A percentile compares a stretch with the other conserved stretches of the same genome.
Conservation (phyloP, 2,797 vertebrate species). For the Lophotriccus pileatus region DNA sequence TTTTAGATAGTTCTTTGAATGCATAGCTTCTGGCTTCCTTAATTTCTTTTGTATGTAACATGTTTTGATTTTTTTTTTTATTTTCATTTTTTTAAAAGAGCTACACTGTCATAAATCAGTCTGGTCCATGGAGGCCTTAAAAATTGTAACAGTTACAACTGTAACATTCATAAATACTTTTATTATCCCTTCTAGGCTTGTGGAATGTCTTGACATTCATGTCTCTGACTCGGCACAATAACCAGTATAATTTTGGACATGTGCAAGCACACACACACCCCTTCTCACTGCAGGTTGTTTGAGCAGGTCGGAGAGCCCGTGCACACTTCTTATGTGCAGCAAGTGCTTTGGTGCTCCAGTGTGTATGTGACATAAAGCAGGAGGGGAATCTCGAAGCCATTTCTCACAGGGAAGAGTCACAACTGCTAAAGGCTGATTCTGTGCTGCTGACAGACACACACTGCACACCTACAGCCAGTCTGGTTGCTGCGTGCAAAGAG, state of each 20-base stretch:
- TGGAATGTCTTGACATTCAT: background rate
- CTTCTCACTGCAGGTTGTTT: background rate
- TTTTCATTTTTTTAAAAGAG: background rate
- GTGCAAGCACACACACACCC: background rate
- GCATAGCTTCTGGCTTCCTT: constrained; percentile 23
- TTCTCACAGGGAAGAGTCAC: background rate
- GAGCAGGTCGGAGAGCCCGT: background rate
- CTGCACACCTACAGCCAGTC: background rate
- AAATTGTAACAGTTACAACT: background rate
- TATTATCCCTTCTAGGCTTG: constrained; percentile 37
- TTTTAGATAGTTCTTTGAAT: constrained; percentile 49
- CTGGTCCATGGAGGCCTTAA: background rate
- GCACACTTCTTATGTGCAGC: background rate
- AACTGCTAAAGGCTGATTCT: background rate
- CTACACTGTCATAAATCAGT: constrained; percentile 21
- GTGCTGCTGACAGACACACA: background rate
- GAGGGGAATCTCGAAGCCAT: background rate
- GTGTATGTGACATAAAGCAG: background rate
- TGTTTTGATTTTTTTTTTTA: background rate
- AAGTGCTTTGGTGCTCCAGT: background rate
- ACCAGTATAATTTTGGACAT: background rate
- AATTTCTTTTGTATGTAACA: constrained; percentile 29
- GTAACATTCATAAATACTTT: constrained; percentile 43
- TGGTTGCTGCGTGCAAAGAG: background rate
- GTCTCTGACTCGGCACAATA: background rate